Evolutionary conservation across 2,113 vertebrate genomes (phyloP), one percentile per base, ranked within the genome.

Genomic region (Acanthochromis polyacanthus): DNA sequence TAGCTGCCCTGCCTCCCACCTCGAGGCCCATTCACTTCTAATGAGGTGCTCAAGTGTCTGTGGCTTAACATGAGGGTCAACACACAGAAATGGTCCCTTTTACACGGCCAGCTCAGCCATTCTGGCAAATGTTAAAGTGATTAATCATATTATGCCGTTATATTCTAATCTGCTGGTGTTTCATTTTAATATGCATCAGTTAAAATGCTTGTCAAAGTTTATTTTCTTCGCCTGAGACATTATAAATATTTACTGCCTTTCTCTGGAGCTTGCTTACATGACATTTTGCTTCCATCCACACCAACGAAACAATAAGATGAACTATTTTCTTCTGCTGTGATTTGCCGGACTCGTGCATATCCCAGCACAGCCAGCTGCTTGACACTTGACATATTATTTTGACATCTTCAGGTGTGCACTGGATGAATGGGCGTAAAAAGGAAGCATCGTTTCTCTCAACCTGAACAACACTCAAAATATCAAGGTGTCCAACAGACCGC

Each of bases 21-120:
- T 93, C 63, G 23, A 89, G 82, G 71, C 88, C 84, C 89, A 90
- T 92, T 93, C 88, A 91, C 86, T 83, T 87, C 87, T 91, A 93
- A 92, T 92, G 89, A 92, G 87, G 79, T 90, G 87, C 86, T 93
- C 86, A 84, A 91, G 90, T 91, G 88, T 89, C 87, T 88, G 56
- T 74, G 80, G 87, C 81, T 90, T 88, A 89, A 89, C 89, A 89
- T 71, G 69, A 78, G 87, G 89, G 91, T 91, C 89, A 89, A 81
- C 85, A 68, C 81, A 74, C 84, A 84, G 80, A 84, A 84, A 75
- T 19, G 60, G 62, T 64, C 68, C 63, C 43, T 71, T 79, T 82
- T 83, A 71, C 82, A n/a, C 59, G 0, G 64, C 78, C 46, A 55
- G 36, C 64, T 77, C 50, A 52, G n/a, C 48, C 28, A 17, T 69